Percentiles rank a stretch among this genome's conserved stretches.
phyloP scores from a whole-genome alignment of 2,888 invertebrate genomes.

The Hartigia nigra region DNA sequence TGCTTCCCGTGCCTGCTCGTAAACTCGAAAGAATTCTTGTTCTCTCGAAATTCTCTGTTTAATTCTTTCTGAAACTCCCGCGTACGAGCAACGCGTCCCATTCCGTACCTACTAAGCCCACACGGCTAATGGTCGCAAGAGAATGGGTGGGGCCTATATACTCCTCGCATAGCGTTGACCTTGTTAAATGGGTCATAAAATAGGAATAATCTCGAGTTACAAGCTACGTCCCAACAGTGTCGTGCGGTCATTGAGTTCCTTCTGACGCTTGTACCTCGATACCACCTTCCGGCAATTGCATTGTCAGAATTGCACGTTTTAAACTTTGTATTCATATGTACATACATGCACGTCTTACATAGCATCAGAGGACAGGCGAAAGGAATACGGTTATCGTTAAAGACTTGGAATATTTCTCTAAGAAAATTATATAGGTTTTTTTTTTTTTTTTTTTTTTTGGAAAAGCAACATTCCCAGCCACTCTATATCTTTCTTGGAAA shows the following conservation, averaged over 20 bases:
- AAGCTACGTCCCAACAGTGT: constrained; percentile 39
- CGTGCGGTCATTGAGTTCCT: constrained; percentile 35
- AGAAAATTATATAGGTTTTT: background rate
- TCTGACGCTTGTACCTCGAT: constrained; percentile 23
- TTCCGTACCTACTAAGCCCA: background rate
- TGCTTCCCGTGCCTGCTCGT: background rate
- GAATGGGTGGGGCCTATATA: background rate
- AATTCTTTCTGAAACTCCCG: background rate
- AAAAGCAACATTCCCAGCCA: background rate
- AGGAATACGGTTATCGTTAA: background rate
- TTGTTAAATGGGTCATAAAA: constrained; percentile 57
- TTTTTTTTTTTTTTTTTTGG: background rate
- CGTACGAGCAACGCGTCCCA: background rate
- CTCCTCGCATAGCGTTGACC: constrained; percentile 26
- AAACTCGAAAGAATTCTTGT: background rate
- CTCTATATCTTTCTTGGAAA: background rate
- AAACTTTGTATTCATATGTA: background rate
- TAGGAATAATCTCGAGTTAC: constrained; percentile 55
- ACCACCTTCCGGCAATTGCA: constrained; percentile 38
- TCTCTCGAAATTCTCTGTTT: background rate
- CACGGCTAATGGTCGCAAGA: background rate
- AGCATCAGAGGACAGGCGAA: background rate
- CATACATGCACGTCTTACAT: background rate
- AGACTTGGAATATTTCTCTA: background rate
- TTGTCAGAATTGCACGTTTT: constrained; percentile 9